These are phyloP conservation scores for Cyprinella venusta DNA, from an alignment of 2,797 vertebrate species.

Conservation along the genomic window DNA sequence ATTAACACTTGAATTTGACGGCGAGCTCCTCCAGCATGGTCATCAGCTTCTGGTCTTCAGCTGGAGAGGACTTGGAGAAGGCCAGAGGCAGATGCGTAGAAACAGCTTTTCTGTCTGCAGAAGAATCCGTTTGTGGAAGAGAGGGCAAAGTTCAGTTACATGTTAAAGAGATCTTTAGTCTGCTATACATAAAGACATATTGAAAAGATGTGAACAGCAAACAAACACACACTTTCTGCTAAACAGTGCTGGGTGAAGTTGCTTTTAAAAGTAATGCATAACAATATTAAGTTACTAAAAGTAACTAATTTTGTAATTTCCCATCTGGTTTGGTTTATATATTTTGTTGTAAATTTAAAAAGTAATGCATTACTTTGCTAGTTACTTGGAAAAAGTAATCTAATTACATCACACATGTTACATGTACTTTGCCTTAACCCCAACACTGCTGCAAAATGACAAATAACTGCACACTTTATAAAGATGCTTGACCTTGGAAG, in stretches of 20 bases:
- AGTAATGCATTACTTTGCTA: neutral
- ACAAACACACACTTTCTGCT: neutral
- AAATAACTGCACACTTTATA: neutral
- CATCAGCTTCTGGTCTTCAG: slow-evolving; percentile 78
- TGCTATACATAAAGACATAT: neutral
- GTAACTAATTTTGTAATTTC: neutral
- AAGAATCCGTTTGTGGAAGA: neutral
- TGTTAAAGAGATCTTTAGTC: neutral
- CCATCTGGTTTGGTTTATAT: neutral
- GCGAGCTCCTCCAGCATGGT: slow-evolving; percentile 74
- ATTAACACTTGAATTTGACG: slow-evolving; percentile 75
- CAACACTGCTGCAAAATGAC: neutral
- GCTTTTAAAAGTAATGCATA: neutral
- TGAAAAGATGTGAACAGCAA: neutral
- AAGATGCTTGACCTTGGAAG: slow-evolving; percentile 78
- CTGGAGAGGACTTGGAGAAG: slow-evolving; percentile 68
- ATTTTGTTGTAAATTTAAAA: neutral
- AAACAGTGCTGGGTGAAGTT: neutral
- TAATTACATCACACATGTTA: neutral
- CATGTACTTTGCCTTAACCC: neutral
- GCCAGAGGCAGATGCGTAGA: slow-evolving; percentile 82
- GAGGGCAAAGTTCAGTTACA: slow-evolving; percentile 1
- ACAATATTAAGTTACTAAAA: neutral
- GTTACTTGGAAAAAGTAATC: neutral
- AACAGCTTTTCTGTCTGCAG: slow-evolving; percentile 79